Conservation (phyloP, 2,113 vertebrate species). For the Lagopus leucura region DNA sequence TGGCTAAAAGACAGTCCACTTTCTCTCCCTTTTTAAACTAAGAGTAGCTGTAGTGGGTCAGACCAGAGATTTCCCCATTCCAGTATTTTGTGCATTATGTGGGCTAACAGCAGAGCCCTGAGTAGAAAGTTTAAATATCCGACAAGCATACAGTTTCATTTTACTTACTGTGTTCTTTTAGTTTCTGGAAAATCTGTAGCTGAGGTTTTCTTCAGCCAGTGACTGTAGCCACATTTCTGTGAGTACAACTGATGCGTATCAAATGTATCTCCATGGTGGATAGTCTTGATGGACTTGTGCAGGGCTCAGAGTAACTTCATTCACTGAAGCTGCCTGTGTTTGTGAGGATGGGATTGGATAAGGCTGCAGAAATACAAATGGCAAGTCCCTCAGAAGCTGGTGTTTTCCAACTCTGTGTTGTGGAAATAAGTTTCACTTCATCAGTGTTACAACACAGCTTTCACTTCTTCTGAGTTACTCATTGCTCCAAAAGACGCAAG, state of each 20-base stretch:
- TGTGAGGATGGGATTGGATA: background rate
- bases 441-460: background rate
- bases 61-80: background rate
- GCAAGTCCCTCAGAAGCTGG: background rate
- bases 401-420: background rate
- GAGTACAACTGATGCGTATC: background rate
- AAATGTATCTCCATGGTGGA: background rate
- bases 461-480: background rate
- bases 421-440: background rate
- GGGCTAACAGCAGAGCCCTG: background rate
- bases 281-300: background rate
- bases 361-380: background rate
- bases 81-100: background rate
- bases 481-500: background rate
- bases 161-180: background rate
- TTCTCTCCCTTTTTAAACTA: background rate
- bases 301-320: background rate
- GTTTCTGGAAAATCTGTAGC: background rate
- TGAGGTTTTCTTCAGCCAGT: background rate
- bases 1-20: background rate
- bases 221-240: background rate
- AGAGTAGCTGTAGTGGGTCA: background rate
- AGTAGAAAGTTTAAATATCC: background rate
- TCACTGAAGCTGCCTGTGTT: background rate
- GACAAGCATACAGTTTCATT: background rate